A percentile compares a stretch with the other conserved stretches of the same genome.
These are phyloP conservation scores for Pseudomyrmex gracilis DNA, from an alignment of 1,140 invertebrate species.

Conservation along the genomic window DNA sequence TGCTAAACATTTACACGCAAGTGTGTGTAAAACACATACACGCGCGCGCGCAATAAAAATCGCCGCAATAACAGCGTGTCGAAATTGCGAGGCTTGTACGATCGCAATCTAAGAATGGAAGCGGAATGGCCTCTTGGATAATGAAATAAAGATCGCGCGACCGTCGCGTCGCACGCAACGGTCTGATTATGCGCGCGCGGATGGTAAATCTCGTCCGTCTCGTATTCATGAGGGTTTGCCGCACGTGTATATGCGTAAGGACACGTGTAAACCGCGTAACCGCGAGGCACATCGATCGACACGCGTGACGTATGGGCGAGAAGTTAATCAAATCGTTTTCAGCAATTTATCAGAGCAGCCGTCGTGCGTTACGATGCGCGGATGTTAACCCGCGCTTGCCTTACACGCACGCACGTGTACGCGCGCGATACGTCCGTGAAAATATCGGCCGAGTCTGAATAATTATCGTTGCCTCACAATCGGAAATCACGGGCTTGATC, in stretches of 20 bases:
- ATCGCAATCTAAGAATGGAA: not conserved
- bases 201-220: slow-evolving; percentile 68
- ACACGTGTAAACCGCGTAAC: slow-evolving; percentile 70
- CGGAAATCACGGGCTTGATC: slow-evolving; percentile 38
- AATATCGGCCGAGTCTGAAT: slow-evolving; percentile 58
- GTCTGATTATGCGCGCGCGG: slow-evolving; percentile 50
- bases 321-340: slow-evolving; percentile 76
- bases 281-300: slow-evolving; percentile 59
- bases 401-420: not conserved
- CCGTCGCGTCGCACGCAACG: not conserved
- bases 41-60: not conserved
- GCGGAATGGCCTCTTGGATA: not conserved
- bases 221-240: slow-evolving; percentile 41
- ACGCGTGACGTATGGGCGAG: slow-evolving; percentile 64
- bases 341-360: slow-evolving; percentile 65
- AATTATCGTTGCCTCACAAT: slow-evolving; percentile 56
- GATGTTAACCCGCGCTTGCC: not conserved
- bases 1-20: too few relatives aligned
- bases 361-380: slow-evolving; percentile 17
- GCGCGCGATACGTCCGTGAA: slow-evolving; percentile 21
- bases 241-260: slow-evolving; percentile 62
- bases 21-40: too few relatives aligned
- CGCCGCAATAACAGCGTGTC: not conserved
- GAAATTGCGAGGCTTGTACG: not conserved
- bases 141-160: not conserved